These are phyloP conservation scores for Anthonomus grandis DNA, from an alignment of 1,140 invertebrate species.

Conservation along the genomic window DNA sequence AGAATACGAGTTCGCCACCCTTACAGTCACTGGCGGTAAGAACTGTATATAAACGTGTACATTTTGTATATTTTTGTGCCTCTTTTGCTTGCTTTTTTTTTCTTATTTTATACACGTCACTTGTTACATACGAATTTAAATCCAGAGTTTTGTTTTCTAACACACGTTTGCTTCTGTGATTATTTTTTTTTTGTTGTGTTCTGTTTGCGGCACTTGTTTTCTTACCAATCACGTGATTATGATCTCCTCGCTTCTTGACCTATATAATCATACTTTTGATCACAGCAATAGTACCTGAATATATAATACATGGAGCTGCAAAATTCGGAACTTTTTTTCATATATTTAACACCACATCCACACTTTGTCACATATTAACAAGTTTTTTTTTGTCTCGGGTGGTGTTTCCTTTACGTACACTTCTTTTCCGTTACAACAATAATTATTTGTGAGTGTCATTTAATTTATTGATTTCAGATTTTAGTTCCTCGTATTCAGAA, in stretches of 20 bases:
- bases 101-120: slow-evolving; percentile 6
- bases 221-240: slow-evolving; percentile 28
- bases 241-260: slow-evolving; percentile 28
- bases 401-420: too few relatives aligned
- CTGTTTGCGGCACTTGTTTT: slow-evolving; percentile 37
- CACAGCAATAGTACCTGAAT: slow-evolving; percentile 38
- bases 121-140: not conserved
- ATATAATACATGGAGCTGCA: slow-evolving; percentile 35
- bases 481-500: too few relatives aligned
- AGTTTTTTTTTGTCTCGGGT: too few relatives aligned
- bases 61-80: slow-evolving; percentile 23
- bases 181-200: slow-evolving; percentile 17
- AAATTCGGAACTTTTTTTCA: slow-evolving; percentile 22
- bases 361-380: too few relatives aligned
- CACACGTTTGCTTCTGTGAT: not conserved
- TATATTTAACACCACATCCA: slow-evolving; percentile 11
- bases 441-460: slow-evolving; percentile 4
- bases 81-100: slow-evolving; percentile 18
- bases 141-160: not conserved
- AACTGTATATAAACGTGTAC: slow-evolving; percentile 43
- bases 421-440: too few relatives aligned
- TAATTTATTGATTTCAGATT: slow-evolving; percentile 17
- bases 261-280: slow-evolving; percentile 14
- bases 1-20: slow-evolving; percentile 91
- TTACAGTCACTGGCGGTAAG: slow-evolving; percentile 89